Base-by-base conservation (phyloP, 2,888 invertebrate genomes). In the Cyrtodaria siliqua region DNA sequence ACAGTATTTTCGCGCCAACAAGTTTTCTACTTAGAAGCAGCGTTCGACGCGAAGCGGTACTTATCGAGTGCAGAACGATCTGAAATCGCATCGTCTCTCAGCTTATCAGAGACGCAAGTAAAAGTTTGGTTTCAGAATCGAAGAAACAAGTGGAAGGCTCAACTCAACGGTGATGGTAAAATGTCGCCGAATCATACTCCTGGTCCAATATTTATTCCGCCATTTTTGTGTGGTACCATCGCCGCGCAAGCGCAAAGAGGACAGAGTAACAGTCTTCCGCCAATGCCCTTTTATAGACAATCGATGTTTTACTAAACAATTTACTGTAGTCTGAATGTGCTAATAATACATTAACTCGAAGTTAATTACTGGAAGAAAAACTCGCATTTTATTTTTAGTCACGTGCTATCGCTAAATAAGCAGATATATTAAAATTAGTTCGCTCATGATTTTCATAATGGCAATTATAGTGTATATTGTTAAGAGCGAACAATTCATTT, bases 121-220 rank as follows among this genome's bases (percentile, higher is more conserved):
- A 86, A 86, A 83, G 86, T 86, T 9, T 86, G 86, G 86, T 86
- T 86, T 53, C 86, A 86, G 64, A 86, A 86, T 52, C 49, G 86
- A 26, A 56, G 86, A 29, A 86, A 86, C 60, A 86, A 86, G 53
- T 86, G 86, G 86, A 86, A 86, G 64, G 84, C 86, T 12, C 86
- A 86, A 52, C 23, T 86, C n/a, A 69, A 72, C 18, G 79, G 83
- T 8, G 81, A 84, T 26, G 79, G 70, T 6, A 82, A 82, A 27
- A 33, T 57, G 3, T 42, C 67, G 2, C 56, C 73, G 0, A 67
- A 26, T 24, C 67, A 70, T 8, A 76, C 76, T 44, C 38, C 69
- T 1, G 42, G 62, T n/a, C 80, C 80, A 9, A 63, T 80, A 3
- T 76, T 73, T 40, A 47, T 80, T 23, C 76, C 80, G 14, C 76